Percentiles rank a stretch among this genome's conserved stretches.
These are phyloP conservation scores for Ophion ellenae DNA, from an alignment of 2,888 invertebrate species.

Conservation along the genomic window DNA sequence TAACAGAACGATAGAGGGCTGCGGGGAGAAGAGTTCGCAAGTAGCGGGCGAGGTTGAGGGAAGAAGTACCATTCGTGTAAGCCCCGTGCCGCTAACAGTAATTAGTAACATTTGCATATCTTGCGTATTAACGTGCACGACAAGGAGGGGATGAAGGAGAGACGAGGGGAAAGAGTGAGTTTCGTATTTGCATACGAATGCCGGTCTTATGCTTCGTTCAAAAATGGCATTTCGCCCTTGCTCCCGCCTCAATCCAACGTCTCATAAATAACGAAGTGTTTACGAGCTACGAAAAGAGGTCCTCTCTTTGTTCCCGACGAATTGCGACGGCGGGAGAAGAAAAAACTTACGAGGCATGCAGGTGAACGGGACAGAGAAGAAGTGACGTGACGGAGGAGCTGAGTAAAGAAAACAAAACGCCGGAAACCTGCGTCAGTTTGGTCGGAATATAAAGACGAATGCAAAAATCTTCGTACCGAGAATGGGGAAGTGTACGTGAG, in stretches of 20 bases:
- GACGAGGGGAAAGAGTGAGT: constrained; percentile 31
- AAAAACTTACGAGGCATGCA: constrained; percentile 47
- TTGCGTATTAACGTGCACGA: constrained; percentile 69
- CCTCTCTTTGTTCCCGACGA: constrained; percentile 54
- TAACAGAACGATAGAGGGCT: constrained; percentile 48
- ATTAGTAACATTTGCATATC: constrained; percentile 83
- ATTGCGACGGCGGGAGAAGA: constrained; percentile 26
- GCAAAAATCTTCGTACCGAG: constrained; percentile 32
- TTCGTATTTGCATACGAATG: constrained; percentile 81
- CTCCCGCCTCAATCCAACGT: constrained; percentile 48
- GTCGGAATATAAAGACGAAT: constrained; percentile 35
- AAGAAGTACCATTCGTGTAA: constrained; percentile 76
- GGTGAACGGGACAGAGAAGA: constrained; percentile 44
- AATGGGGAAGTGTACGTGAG: neutral
- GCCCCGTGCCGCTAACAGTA: constrained; percentile 78
- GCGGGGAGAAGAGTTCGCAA: constrained; percentile 51
- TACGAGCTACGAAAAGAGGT: constrained; percentile 70
- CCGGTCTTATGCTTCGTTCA: constrained; percentile 71
- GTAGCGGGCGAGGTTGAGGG: constrained; percentile 53
- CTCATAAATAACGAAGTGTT: constrained; percentile 80
- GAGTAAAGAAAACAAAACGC: constrained; percentile 35
- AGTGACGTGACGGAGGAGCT: constrained; percentile 18
- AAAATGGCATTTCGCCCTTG: constrained; percentile 72
- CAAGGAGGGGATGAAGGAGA: constrained; percentile 37
- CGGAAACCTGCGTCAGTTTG: constrained; percentile 43